These are phyloP conservation scores for Synchiropus splendidus DNA, from an alignment of 2,113 vertebrate genomes.

Conservation along the genomic window DNA sequence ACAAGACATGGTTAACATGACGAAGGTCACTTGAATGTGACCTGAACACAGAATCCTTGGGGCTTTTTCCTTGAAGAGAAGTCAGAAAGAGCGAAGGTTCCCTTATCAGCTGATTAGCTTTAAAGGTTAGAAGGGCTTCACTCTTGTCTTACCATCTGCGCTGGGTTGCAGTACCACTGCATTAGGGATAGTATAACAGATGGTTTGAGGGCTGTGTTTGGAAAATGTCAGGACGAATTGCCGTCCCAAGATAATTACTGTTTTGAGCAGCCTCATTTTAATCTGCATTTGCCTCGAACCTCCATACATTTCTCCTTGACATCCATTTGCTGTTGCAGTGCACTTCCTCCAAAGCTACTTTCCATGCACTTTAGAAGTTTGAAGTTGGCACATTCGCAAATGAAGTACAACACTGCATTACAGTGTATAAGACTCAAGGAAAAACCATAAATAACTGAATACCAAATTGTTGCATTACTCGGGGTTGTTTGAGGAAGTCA, in stretches of 20 bases:
- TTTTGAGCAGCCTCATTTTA: conserved; percentile 36
- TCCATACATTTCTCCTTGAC: conserved; percentile 3
- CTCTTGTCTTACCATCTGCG: conserved; percentile 60
- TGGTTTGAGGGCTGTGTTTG: conserved; percentile 56
- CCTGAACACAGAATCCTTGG: conserved; percentile 17
- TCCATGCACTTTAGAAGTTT: too few relatives aligned
- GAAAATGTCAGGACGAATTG: conserved; percentile 72
- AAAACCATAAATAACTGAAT: too few relatives aligned
- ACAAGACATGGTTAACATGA: too few relatives aligned
- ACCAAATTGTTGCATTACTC: too few relatives aligned
- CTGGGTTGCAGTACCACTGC: conserved; percentile 45
- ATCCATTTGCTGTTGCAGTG: not conserved
- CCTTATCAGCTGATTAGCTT: conserved; percentile 56
- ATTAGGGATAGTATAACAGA: conserved; percentile 67
- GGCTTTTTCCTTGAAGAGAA: conserved; percentile 24
- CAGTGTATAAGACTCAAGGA: too few relatives aligned
- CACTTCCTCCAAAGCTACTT: too few relatives aligned
- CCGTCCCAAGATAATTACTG: conserved; percentile 61
- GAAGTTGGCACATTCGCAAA: too few relatives aligned
- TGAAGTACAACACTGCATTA: too few relatives aligned
- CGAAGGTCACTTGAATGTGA: conserved; percentile 44
- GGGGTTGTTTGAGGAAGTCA: too few relatives aligned
- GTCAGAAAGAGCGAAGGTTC: conserved; percentile 26
- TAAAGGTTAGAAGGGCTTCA: conserved; percentile 59
- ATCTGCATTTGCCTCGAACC: conserved; percentile 13